These are phyloP conservation scores for Hermodice carunculata DNA, from an alignment of 2,888 invertebrate species.

Conservation along the genomic window DNA sequence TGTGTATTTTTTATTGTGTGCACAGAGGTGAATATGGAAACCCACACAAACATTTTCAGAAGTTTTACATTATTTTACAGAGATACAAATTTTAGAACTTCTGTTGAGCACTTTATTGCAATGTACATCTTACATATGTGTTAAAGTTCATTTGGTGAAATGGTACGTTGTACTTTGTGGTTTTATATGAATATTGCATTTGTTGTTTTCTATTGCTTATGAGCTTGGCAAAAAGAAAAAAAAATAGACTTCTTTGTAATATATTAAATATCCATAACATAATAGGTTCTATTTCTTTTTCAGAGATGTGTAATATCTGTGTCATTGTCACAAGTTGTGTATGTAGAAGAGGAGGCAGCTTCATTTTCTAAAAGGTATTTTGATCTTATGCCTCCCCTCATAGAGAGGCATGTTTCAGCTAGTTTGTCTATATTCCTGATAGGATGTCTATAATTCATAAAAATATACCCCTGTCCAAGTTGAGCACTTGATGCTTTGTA, in stretches of 20 bases:
- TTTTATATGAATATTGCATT: not conserved
- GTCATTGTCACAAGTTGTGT: slow-evolving; percentile 80
- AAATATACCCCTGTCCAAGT: not conserved
- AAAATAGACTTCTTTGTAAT: no score
- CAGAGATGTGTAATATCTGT: slow-evolving; percentile 68
- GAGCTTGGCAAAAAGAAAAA: no score
- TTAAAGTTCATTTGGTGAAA: not conserved
- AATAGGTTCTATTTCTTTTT: slow-evolving; percentile 1
- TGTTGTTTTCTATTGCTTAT: no score
- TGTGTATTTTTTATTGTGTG: no score
- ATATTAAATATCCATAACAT: no score
- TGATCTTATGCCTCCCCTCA: not conserved
- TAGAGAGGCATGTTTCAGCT: not conserved
- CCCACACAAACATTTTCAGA: no score
- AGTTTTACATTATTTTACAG: no score
- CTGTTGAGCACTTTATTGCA: no score
- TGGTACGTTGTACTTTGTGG: not conserved
- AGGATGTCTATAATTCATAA: not conserved
- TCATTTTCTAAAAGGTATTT: slow-evolving; percentile 83
- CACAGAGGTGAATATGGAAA: no score
- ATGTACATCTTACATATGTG: no score
- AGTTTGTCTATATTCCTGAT: not conserved
- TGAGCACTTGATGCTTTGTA: not conserved
- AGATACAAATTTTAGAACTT: no score
- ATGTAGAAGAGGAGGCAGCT: slow-evolving; percentile 84